A percentile compares a stretch with the other conserved stretches of the same genome.
phyloP scores from a whole-genome alignment of 2,888 invertebrate genomes.

The Drosophila pegasa region DNA sequence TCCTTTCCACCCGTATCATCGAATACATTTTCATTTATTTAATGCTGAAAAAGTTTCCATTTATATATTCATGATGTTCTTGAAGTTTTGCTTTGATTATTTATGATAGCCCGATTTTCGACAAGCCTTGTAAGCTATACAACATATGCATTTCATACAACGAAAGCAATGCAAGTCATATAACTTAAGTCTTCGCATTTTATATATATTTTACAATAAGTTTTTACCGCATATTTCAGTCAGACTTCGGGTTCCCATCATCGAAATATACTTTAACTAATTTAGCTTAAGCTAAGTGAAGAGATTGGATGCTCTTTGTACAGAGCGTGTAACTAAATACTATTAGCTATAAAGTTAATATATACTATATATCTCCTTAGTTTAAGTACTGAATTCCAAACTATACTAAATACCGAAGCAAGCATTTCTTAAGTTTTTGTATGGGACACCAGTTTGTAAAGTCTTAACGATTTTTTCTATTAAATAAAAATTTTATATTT shows the following conservation, averaged over 20 bases:
- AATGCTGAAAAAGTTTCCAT: not conserved
- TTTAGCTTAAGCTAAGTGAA: conserved; percentile 28
- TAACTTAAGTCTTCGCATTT: conserved; percentile 36
- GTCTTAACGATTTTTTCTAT: conserved; percentile 64
- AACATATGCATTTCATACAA: conserved; percentile 30
- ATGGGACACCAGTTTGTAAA: conserved; percentile 63
- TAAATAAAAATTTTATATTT: conserved; percentile 74
- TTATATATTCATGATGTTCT: not conserved
- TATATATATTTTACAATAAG: conserved; percentile 22
- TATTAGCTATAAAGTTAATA: conserved; percentile 49
- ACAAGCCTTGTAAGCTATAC: conserved; percentile 4
- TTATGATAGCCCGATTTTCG: conserved; percentile 16
- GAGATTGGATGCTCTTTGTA: conserved; percentile 38
- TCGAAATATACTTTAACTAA: conserved; percentile 56
- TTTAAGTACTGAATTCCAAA: conserved; percentile 41
- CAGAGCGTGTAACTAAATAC: conserved; percentile 37
- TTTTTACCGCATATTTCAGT: conserved; percentile 29
- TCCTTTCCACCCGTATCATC: not conserved
- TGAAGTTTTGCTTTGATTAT: conserved; percentile 20
- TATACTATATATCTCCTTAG: conserved; percentile 41
- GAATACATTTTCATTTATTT: not conserved
- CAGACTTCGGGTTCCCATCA: conserved; percentile 45
- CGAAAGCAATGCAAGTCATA: conserved; percentile 45
- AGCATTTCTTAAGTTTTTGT: conserved; percentile 29
- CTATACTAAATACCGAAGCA: conserved; percentile 37